phyloP scores from a whole-genome alignment of 2,113 vertebrate species.

The Leptosomus discolor region DNA sequence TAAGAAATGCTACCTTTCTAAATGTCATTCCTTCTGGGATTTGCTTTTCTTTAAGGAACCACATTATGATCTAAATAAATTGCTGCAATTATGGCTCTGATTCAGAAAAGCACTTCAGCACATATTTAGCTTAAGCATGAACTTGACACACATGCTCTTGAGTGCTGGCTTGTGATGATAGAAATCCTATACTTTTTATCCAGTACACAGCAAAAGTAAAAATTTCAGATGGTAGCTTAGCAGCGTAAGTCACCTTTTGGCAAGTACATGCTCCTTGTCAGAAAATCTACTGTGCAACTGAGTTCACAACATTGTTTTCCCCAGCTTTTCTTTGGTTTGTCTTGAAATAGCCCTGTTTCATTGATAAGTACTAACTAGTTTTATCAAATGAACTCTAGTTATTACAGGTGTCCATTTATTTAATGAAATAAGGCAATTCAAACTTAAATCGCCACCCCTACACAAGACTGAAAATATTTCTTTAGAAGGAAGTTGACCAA shows the following conservation, averaged over 20 bases:
- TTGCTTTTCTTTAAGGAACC: background rate
- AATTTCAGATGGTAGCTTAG: background rate
- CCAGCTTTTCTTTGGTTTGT: background rate
- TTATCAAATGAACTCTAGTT: background rate
- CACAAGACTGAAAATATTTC: background rate
- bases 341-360: background rate
- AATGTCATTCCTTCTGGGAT: background rate
- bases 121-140: background rate
- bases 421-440: background rate
- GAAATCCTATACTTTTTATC: background rate
- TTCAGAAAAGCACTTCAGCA: slow-evolving; percentile 34
- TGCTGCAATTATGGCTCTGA: background rate
- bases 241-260: background rate
- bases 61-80: background rate
- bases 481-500: background rate
- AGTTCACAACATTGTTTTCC: background rate
- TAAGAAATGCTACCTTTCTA: background rate
- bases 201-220: background rate
- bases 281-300: background rate
- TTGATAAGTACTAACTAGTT: background rate
- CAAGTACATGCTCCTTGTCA: background rate
- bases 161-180: background rate
- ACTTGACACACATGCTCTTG: background rate
- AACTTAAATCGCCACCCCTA: background rate
- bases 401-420: background rate